These are phyloP conservation scores for Nomada ferruginata DNA, from an alignment of 2,888 invertebrate genomes.

Conservation along the genomic window DNA sequence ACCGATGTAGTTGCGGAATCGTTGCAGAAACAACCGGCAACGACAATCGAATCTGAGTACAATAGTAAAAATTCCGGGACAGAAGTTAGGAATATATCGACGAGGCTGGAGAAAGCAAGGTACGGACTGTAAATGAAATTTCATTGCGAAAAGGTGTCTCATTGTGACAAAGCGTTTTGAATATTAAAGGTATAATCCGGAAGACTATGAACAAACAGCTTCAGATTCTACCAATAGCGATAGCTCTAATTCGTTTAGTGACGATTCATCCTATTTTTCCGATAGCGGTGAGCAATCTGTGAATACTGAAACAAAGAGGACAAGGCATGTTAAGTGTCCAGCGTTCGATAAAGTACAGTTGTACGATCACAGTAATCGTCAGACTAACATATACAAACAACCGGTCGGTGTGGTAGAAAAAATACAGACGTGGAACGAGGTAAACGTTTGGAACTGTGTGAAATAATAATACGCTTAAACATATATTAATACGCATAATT, in stretches of 20 bases:
- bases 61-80: conserved; percentile 62
- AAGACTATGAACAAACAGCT: conserved; percentile 76
- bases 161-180: conserved; percentile 17
- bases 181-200: conserved; percentile 77
- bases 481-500: not conserved
- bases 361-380: conserved; percentile 78
- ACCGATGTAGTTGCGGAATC: not conserved
- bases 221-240: conserved; percentile 71
- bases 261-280: conserved; percentile 82
- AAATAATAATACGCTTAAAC: conserved; percentile 1
- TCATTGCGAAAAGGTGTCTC: not conserved
- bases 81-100: conserved; percentile 61
- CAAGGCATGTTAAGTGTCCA: conserved; percentile 66
- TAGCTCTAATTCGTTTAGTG: conserved; percentile 75
- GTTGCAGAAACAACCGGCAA: not conserved
- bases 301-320: conserved; percentile 42
- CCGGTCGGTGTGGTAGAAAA: conserved; percentile 78
- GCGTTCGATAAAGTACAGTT: conserved; percentile 75
- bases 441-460: not conserved
- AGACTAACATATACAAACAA: conserved; percentile 74
- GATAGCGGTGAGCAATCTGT: conserved; percentile 67
- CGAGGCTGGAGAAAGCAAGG: conserved; percentile 75
- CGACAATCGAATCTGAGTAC: not conserved
- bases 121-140: conserved; percentile 45
- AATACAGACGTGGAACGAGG: conserved; percentile 75